Conservation (phyloP, 2,113 vertebrate species). For the Parotia lawesii region DNA sequence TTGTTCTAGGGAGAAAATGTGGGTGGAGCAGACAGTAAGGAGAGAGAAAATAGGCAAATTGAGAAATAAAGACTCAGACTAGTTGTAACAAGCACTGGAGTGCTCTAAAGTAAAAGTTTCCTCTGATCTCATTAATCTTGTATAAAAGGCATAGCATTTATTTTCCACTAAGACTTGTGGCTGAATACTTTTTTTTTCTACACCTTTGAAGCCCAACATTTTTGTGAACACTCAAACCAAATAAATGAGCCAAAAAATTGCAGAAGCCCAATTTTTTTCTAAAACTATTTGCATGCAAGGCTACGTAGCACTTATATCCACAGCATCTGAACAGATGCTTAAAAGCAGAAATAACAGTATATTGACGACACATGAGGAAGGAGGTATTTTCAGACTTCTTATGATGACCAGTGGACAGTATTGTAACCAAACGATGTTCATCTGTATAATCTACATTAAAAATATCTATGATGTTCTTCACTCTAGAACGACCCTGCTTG, state of each 20-base stretch:
- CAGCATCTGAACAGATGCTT: not conserved
- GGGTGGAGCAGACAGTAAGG: conserved; percentile 5
- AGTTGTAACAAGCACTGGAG: not conserved
- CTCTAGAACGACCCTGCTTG: not conserved
- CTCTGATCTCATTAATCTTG: not conserved
- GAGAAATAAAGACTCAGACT: conserved; percentile 1
- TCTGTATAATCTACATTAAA: not conserved
- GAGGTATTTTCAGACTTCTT: not conserved
- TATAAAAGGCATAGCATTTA: not conserved
- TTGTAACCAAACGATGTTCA: not conserved
- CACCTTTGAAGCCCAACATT: not conserved
- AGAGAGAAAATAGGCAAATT: conserved; percentile 22
- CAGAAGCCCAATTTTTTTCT: not conserved
- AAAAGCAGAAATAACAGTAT: not conserved
- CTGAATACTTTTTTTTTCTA: not conserved
- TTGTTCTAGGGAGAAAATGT: conserved; percentile 25
- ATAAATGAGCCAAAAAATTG: not conserved
- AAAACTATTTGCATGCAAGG: not conserved
- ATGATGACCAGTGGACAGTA: not conserved
- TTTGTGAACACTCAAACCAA: not conserved
- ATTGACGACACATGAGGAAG: not conserved
- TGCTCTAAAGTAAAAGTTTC: not conserved
- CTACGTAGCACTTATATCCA: fast-evolving
- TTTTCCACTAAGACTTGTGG: not conserved
- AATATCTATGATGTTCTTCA: not conserved